Conservation (phyloP, 2,888 invertebrate species). For the Aphidius colemani region DNA sequence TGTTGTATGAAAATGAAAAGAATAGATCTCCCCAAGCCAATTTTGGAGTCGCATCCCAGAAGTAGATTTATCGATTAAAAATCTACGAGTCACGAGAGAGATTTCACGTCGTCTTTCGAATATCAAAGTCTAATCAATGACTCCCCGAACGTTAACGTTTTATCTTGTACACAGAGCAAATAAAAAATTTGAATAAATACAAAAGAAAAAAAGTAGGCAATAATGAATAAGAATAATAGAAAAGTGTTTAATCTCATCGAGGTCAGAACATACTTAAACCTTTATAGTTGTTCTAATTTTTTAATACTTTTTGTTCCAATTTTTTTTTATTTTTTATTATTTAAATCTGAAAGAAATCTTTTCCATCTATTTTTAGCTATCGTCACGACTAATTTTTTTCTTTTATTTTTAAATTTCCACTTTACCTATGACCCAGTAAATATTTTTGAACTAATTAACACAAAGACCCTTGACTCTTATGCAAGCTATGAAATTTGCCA, state of each 20-base stretch:
- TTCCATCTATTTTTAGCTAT: too few species aligned
- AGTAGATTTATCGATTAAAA: constrained; percentile 25
- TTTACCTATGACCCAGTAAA: too few species aligned
- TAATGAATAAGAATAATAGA: constrained; percentile 10
- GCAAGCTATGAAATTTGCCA: too few species aligned
- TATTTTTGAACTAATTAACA: too few species aligned
- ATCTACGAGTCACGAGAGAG: constrained; percentile 25
- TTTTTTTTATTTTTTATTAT: too few species aligned
- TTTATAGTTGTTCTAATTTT: too few species aligned
- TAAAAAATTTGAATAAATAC: constrained; percentile 8
- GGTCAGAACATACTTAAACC: constrained; percentile 1
- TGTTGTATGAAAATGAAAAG: constrained; percentile 9
- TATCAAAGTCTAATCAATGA: constrained; percentile 22
- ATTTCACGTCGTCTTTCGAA: constrained; percentile 22
- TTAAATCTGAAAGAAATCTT: too few species aligned
- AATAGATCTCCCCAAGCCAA: constrained; percentile 14
- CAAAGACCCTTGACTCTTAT: too few species aligned
- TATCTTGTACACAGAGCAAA: constrained; percentile 9
- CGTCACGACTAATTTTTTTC: too few species aligned
- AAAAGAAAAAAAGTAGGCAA: not conserved
- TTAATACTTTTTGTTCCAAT: too few species aligned
- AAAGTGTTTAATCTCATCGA: constrained; percentile 22
- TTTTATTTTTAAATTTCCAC: too few species aligned
- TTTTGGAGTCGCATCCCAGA: constrained; percentile 14
- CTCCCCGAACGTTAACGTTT: constrained; percentile 18